Conservation (phyloP, 2,113 vertebrate genomes). For the Paramisgurnus dabryanus region DNA sequence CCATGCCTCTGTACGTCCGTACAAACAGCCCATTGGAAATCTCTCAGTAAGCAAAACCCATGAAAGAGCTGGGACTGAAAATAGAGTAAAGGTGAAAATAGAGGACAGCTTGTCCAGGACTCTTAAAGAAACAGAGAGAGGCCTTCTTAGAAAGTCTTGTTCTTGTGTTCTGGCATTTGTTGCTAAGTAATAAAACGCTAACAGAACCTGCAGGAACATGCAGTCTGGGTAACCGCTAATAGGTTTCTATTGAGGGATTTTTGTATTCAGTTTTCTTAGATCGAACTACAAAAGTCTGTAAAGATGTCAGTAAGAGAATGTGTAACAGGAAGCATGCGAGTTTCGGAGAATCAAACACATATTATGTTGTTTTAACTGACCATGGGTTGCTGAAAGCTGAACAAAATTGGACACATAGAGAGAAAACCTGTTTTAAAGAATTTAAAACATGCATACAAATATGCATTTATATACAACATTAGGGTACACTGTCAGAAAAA, state of each 20-base stretch:
- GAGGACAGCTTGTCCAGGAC: background rate
- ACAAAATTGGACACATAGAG: too few species aligned
- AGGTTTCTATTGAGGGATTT: background rate
- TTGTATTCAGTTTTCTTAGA: background rate
- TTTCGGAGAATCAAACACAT: constrained; percentile 34
- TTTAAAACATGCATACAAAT: too few species aligned
- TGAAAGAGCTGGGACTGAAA: constrained; percentile 63
- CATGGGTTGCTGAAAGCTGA: too few species aligned
- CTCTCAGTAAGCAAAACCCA: constrained; percentile 70
- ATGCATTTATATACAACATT: too few species aligned
- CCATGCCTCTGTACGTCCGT: constrained; percentile 57
- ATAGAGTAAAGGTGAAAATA: constrained; percentile 63
- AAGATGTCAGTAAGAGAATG: background rate
- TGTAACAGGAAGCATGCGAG: constrained; percentile 26
- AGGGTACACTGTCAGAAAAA: too few species aligned
- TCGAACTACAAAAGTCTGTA: constrained; percentile 46
- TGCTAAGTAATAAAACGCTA: constrained; percentile 36
- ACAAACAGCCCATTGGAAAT: constrained; percentile 63
- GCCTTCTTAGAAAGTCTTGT: background rate
- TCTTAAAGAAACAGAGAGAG: constrained; percentile 8
- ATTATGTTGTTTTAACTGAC: constrained; percentile 47
- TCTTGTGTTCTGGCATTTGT: constrained; percentile 26
- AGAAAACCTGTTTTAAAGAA: background rate
- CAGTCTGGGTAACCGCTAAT: background rate
- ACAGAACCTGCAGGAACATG: constrained; percentile 10